These are phyloP conservation scores for Eupithecia dodoneata DNA, from an alignment of 2,888 invertebrate genomes.

Conservation along the genomic window DNA sequence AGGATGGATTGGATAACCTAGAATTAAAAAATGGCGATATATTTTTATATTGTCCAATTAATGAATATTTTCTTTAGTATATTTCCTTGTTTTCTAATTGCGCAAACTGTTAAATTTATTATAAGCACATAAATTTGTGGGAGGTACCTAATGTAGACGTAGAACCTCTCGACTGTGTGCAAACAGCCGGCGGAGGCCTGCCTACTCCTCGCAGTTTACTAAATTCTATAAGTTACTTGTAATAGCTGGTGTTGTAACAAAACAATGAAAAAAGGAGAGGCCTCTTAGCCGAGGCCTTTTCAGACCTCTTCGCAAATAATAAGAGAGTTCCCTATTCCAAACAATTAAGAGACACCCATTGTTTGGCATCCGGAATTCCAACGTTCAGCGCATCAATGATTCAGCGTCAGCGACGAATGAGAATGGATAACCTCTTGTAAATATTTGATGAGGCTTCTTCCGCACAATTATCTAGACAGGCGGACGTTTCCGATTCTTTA, in stretches of 20 bases:
- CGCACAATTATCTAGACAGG: slow-evolving; percentile 26
- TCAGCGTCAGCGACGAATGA: background rate
- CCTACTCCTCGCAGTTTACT: background rate
- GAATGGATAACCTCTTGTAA: background rate
- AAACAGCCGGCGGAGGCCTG: background rate
- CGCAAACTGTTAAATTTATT: slow-evolving; percentile 29
- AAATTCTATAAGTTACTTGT: background rate
- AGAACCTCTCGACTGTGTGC: slow-evolving; percentile 13
- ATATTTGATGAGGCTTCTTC: slow-evolving; percentile 1
- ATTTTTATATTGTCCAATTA: background rate
- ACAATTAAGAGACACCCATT: background rate
- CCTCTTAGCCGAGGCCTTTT: too few relatives aligned
- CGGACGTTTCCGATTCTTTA: slow-evolving; percentile 30
- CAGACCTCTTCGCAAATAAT: background rate
- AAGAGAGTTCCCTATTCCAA: background rate
- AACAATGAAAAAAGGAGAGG: background rate
- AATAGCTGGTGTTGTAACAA: background rate
- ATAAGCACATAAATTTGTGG: slow-evolving; percentile 17
- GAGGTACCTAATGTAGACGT: slow-evolving; percentile 22
- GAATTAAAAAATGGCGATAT: background rate
- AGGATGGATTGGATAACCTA: background rate
- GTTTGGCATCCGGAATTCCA: background rate
- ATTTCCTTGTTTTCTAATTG: background rate
- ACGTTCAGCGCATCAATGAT: background rate
- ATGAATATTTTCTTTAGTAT: background rate